Evolutionary conservation across 2,888 invertebrate species (phyloP), one percentile per base, ranked within the genome.

Genomic region (Pseudococcus viburni): DNA sequence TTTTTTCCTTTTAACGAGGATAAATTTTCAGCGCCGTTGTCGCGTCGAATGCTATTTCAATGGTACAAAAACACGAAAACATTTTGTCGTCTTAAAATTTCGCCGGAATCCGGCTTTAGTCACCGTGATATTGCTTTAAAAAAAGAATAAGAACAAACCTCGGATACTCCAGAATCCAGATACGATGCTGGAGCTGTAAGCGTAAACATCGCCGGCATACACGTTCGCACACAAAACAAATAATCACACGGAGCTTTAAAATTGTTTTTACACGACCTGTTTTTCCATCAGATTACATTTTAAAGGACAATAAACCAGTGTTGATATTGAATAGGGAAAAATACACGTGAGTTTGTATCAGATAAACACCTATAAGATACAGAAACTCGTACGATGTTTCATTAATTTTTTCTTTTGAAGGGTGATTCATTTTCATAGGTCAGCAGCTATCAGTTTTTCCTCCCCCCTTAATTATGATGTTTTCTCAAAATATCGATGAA

Each of bases 261-360:
- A 73, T 73, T 73, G 73, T 73, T 73, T 73, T 73, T 73, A 73
- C 73, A 73, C 73, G 73, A 73, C 73, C 73, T 73, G 73, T 73
- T 73, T 73, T 73, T 73, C 73, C 73, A 73, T 73, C 73, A 73
- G 73, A 33, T 73, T 73, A 73, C 73, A 73, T 73, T 73, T 73
- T 73, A 73, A 73, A 73, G 73, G 73, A 73, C 73, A 73, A 73
- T 73, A 73, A 73, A 73, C 33, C 73, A 73, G 33, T 73, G 73
- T 33, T 73, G 73, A 73, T 73, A 73, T 73, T 73, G 73, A 73
- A 73, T 73, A 73, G 33, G 33, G 33, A 33, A 73, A 73, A 73
- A 73, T 33, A 73, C 9, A 68, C 9, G 3, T 6, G 19, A 64
- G 22, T 22, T 64, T 9, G 64, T 22, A 59, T 22, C 64, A 9